Conservation (phyloP, 2,888 invertebrate species). For the Amphipoea lucens region DNA sequence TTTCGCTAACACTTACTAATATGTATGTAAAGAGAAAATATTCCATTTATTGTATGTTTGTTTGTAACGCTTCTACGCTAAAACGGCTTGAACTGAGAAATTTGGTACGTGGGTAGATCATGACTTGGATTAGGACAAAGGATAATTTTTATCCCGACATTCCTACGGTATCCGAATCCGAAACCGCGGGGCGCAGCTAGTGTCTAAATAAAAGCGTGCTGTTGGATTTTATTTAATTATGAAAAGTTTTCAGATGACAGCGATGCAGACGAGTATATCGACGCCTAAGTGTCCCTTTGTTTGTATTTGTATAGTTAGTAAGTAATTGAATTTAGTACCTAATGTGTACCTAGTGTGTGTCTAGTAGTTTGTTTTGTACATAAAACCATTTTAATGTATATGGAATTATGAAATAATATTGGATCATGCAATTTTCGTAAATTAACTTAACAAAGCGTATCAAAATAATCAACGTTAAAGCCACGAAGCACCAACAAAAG, state of each 20-base stretch:
- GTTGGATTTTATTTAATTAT: background rate
- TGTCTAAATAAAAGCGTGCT: background rate
- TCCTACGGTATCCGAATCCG: no score
- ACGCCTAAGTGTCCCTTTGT: background rate
- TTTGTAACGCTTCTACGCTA: no score
- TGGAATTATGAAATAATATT: background rate
- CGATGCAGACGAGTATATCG: background rate
- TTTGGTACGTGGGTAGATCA: no score
- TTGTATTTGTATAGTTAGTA: background rate
- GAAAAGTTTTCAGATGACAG: background rate
- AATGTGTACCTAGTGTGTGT: background rate
- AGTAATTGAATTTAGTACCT: background rate
- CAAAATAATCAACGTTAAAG: background rate
- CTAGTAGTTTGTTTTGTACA: background rate
- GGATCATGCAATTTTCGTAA: background rate
- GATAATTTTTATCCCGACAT: no score
- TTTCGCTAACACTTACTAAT: background rate
- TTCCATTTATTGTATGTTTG: no score
- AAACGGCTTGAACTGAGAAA: no score
- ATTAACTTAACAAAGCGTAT: background rate
- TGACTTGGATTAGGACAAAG: no score
- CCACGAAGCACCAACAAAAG: slow-evolving; percentile 4
- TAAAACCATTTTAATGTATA: background rate
- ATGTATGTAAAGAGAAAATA: no score
- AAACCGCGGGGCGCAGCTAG: no score